Percentiles rank a stretch among this genome's conserved stretches.
Evolutionary conservation across 2,888 invertebrate species (phyloP).

Genomic region (Onchidella celtica): DNA sequence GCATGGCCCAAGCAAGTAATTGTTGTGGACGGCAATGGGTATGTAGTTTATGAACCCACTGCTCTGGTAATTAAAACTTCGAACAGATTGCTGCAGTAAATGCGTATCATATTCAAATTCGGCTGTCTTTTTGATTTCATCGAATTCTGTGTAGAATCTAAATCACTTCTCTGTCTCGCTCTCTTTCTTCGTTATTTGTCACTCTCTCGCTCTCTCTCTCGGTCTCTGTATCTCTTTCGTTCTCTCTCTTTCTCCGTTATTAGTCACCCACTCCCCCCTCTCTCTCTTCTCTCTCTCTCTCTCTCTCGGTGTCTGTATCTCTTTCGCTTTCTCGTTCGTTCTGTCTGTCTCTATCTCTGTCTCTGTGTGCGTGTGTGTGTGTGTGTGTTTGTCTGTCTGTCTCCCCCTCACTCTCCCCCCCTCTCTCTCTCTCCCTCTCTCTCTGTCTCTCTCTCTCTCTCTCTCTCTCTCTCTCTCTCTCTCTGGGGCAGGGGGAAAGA

Average conservation of each 20-base stretch:
- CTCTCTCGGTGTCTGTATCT: conserved; percentile 9
- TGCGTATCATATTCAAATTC: too few relatives aligned
- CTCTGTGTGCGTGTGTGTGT: background rate
- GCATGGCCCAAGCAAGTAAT: too few relatives aligned
- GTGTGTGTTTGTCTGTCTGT: background rate
- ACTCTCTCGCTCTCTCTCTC: background rate
- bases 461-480: conserved; percentile 34
- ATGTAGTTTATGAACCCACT: too few relatives aligned
- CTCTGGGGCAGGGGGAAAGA: too few relatives aligned
- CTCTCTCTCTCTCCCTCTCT: conserved; percentile 29
- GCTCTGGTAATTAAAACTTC: too few relatives aligned
- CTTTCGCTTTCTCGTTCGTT: background rate
- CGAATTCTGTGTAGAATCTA: too few relatives aligned
- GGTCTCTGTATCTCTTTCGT: conserved; percentile 1
- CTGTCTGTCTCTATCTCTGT: conserved; percentile 8
- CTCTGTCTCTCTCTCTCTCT: conserved; percentile 28
- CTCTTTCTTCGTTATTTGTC: background rate
- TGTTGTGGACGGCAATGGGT: too few relatives aligned
- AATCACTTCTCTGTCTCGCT: background rate
- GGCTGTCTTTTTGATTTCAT: too few relatives aligned
- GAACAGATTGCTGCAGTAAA: too few relatives aligned
- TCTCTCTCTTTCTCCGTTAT: too few relatives aligned
- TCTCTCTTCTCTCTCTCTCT: conserved; percentile 1
- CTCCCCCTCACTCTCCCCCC: background rate
- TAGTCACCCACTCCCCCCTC: background rate